A percentile compares a stretch with the other conserved stretches of the same genome.
Conservation (phyloP, 2,888 invertebrate species). For the Pycnomerus fuliginosus region DNA sequence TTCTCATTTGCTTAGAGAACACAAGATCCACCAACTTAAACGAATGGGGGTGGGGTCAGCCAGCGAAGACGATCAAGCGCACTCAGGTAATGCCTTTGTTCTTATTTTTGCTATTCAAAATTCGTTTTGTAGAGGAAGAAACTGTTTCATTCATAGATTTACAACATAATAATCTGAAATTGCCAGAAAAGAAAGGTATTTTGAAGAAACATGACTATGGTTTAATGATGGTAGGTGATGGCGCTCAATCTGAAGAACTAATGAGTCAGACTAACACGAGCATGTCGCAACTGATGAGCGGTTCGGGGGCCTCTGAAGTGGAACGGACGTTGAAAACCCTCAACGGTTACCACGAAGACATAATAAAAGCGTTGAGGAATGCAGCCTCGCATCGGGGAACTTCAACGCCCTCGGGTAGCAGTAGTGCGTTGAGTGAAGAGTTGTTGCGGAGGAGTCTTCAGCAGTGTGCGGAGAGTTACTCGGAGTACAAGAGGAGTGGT, state of each 20-base stretch:
- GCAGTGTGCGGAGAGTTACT: constrained; percentile 60
- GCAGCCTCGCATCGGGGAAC: constrained; percentile 71
- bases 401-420: constrained; percentile 62
- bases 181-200: constrained; percentile 90
- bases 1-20: too few species aligned
- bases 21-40: constrained; percentile 76
- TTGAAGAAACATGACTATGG: constrained; percentile 84
- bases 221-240: constrained; percentile 67
- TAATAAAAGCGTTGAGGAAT: constrained; percentile 83
- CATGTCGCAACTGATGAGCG: constrained; percentile 59
- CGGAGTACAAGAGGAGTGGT: constrained; percentile 62
- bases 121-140: constrained; percentile 63
- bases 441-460: constrained; percentile 67
- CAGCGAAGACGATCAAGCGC: constrained; percentile 74
- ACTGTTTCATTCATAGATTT: constrained; percentile 80
- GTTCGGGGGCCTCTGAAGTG: constrained; percentile 69
- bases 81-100: constrained; percentile 78
- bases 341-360: constrained; percentile 91
- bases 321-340: constrained; percentile 85
- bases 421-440: constrained; percentile 67
- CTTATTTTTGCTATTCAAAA: background rate
- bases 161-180: constrained; percentile 72
- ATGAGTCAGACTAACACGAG: constrained; percentile 59
- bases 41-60: constrained; percentile 68
- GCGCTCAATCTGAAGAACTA: constrained; percentile 59